Percentiles rank a stretch among this genome's conserved stretches.
These are phyloP conservation scores for Lasioglossum villosulum DNA, from an alignment of 2,888 invertebrate genomes.

Conservation along the genomic window DNA sequence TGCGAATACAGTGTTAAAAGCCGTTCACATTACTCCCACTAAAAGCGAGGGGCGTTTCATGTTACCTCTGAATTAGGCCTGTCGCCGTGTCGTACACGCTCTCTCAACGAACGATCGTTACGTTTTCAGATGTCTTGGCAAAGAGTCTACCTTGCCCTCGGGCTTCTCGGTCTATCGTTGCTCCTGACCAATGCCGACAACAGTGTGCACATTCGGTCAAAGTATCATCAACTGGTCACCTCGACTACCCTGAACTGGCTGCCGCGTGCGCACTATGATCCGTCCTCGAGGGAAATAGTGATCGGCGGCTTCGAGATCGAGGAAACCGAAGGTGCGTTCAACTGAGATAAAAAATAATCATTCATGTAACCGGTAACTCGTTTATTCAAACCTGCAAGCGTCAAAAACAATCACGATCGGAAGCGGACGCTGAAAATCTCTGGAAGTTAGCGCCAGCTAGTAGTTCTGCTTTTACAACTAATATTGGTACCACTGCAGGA, in stretches of 20 bases:
- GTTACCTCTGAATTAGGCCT: constrained; percentile 40
- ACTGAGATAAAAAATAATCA: not conserved
- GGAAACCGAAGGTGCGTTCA: constrained; percentile 69
- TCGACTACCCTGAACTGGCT: constrained; percentile 93
- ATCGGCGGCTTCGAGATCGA: constrained; percentile 85
- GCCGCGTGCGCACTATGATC: constrained; percentile 86
- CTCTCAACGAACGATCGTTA: constrained; percentile 6
- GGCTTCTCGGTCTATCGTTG: constrained; percentile 62
- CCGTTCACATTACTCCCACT: constrained; percentile 22
- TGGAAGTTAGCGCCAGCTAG: not conserved
- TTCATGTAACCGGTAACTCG: not conserved
- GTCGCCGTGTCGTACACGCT: not conserved
- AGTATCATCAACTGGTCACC: constrained; percentile 88
- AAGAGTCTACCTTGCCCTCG: constrained; percentile 59
- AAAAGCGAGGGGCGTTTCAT: constrained; percentile 15
- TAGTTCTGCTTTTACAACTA: not conserved
- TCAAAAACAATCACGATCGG: not conserved
- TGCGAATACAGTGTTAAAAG: constrained; percentile 11
- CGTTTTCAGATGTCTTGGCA: constrained; percentile 72
- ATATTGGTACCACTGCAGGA: not conserved
- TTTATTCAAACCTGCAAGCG: not conserved
- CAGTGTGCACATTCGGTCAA: constrained; percentile 83
- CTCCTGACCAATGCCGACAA: constrained; percentile 75
- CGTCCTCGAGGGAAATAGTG: constrained; percentile 87
- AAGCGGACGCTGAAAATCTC: not conserved